These are phyloP conservation scores for Nysson spinosus DNA, from an alignment of 2,888 invertebrate species.

Conservation along the genomic window DNA sequence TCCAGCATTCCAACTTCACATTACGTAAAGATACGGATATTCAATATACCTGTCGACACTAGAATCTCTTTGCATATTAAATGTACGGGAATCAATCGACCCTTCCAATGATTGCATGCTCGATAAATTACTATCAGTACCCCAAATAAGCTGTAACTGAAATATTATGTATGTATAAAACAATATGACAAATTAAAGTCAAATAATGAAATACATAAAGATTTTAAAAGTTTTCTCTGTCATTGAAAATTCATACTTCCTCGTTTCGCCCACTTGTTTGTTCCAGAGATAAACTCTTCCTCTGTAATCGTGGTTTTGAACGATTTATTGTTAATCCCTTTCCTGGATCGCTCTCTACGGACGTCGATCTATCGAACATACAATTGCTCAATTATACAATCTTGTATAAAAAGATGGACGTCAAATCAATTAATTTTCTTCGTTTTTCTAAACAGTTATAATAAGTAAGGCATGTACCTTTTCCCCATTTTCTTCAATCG, in stretches of 20 bases:
- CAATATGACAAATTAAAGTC: no score
- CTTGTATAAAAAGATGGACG: no score
- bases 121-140: conserved; percentile 89
- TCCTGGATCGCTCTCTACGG: conserved; percentile 80
- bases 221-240: no score
- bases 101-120: conserved; percentile 88
- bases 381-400: not conserved
- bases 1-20: not conserved
- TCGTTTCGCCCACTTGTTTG: conserved; percentile 78
- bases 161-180: conserved; percentile 14
- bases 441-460: no score
- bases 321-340: conserved; percentile 74
- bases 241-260: conserved; percentile 35
- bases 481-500: conserved; percentile 71
- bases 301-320: conserved; percentile 80
- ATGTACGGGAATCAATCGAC: conserved; percentile 80
- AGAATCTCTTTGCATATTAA: conserved; percentile 84
- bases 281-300: conserved; percentile 86
- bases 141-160: conserved; percentile 85
- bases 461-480: no score
- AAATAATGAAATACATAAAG: no score
- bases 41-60: conserved; percentile 86
- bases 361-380: conserved; percentile 80
- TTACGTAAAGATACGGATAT: not conserved
- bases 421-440: no score